Percentiles rank a stretch among this genome's conserved stretches.
Evolutionary conservation across 2,888 invertebrate species (phyloP).

Genomic region (Hypsopygia costalis): DNA sequence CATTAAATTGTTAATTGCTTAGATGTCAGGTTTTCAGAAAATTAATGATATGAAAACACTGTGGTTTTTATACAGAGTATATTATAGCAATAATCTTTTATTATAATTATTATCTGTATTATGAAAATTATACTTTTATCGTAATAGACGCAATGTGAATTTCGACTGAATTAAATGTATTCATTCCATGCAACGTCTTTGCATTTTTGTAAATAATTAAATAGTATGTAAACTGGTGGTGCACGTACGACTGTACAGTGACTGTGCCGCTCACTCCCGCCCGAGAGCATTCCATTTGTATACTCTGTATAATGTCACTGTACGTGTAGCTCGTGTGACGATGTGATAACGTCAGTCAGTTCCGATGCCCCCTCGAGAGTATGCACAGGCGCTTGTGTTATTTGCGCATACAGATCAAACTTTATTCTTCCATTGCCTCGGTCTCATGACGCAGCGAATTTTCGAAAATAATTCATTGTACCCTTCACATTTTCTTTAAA

Average conservation of each 20-base stretch:
- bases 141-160: conserved; percentile 23
- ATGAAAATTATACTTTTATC: conserved; percentile 20
- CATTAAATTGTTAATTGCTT: neutral
- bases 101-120: conserved; percentile 4
- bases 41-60: conserved; percentile 15
- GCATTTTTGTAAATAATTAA: conserved; percentile 15
- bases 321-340: too few relatives aligned
- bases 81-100: conserved; percentile 11
- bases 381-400: neutral
- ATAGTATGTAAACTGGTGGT: neutral
- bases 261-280: neutral
- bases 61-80: conserved; percentile 37
- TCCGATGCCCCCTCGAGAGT: neutral
- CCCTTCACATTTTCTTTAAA: too few relatives aligned
- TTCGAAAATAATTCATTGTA: too few relatives aligned
- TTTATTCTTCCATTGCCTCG: neutral
- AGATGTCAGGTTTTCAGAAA: neutral
- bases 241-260: neutral
- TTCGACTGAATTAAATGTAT: conserved; percentile 37
- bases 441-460: neutral
- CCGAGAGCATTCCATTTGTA: conserved; percentile 1
- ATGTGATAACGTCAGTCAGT: too few relatives aligned
- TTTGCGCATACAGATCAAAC: neutral
- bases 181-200: conserved; percentile 33
- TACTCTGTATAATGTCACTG: conserved; percentile 16